Evolutionary conservation across 2,797 vertebrate species (phyloP).

Genomic region (Alca torda): DNA sequence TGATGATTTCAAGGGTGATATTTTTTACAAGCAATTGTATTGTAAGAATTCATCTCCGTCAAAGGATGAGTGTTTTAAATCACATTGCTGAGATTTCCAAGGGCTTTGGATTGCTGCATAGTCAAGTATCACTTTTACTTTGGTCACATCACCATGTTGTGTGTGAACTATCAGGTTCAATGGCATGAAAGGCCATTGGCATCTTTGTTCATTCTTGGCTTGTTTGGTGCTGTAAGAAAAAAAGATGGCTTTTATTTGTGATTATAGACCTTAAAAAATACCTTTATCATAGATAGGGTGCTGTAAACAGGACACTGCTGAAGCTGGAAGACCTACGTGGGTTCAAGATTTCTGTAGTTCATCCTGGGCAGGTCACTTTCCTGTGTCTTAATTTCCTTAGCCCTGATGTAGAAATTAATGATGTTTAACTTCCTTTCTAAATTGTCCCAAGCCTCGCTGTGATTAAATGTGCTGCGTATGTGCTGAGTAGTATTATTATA

Average conservation of each 20-base stretch:
- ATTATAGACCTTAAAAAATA: background rate
- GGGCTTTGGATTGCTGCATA: background rate
- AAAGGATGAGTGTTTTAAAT: background rate
- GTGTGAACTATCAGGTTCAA: background rate
- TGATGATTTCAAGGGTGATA: background rate
- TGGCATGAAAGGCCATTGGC: background rate
- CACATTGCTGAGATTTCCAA: rapidly evolving
- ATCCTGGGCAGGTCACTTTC: background rate
- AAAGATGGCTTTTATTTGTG: background rate
- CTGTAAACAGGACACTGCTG: background rate
- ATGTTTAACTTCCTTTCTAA: background rate
- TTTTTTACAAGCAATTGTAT: background rate
- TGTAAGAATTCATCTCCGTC: background rate
- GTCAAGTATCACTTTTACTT: background rate
- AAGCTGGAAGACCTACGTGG: background rate
- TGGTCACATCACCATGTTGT: background rate
- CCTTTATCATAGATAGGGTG: background rate
- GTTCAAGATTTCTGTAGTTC: background rate
- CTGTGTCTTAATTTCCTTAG: background rate
- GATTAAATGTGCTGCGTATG: background rate
- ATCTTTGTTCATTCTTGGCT: background rate
- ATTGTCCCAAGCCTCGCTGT: background rate
- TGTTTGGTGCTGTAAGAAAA: background rate
- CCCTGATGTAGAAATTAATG: background rate
- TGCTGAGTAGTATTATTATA: background rate